Base-by-base conservation (phyloP, 2,113 vertebrate species). In the Ondatra zibethicus region DNA sequence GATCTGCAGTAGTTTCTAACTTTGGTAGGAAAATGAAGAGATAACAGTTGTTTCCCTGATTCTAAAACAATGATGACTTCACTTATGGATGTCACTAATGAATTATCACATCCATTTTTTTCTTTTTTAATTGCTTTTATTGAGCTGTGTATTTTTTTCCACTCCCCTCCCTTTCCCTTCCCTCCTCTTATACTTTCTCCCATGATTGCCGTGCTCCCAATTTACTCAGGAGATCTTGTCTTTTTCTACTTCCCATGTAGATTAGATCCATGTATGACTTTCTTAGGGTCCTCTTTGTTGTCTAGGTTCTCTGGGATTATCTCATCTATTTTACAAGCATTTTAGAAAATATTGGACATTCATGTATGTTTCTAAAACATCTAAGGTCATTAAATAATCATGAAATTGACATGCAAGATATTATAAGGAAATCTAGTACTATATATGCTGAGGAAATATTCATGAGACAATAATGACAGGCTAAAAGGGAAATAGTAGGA, bases 1-100 rank as follows among this genome's bases (percentile, higher is more conserved):
- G 68, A 92, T 96, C 65, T 96, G 75, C 61, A 86, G 33, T 84
- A 88, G 89, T 94, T 82, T 85, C 19, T 91, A 93, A 96, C 87
- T 96, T 94, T 66, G 39, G 66, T 66, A 80, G 52, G 58, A 73
- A 96, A 91, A 93, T 88, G 66, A 94, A 61, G 42, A 87, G 16
- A 65, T 89, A 85, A 91, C 36, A 90, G 29, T 61, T 94, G 58
- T 94, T 55, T 96, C 4, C 45, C 21, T 92, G 82, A 92, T 90
- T 50, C 66, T 52, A 95, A 93, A 92, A 68, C 95, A 95, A 96
- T 55, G 63, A 81, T 33, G n/a, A 88, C 13, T 95, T 93, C 19
- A 73, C 27, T 77, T 89, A 70, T 50, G 23, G 19, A 55, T 87
- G 72, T 88, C 52, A 73, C 25, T 88, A 94, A 94, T 91, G 68